Base-by-base conservation (phyloP, 2,113 vertebrate genomes). In the Actinemys pallida region DNA sequence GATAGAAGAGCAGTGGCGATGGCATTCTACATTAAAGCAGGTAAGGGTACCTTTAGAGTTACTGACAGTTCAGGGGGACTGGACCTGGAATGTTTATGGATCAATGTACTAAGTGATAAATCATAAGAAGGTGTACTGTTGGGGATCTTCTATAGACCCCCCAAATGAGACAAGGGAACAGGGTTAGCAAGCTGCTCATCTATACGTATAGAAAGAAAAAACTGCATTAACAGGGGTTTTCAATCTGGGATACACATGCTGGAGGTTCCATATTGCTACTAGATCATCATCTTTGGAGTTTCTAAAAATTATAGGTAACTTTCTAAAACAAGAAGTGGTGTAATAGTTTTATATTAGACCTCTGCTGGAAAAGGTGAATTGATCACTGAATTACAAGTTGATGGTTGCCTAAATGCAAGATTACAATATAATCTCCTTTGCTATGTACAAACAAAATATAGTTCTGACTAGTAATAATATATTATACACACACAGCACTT, bases 41-140 rank as follows among this genome's bases (percentile, higher is more conserved):
- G 53, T 54, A 54, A 54, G 19, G 53, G n/a, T 72, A 72, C 31
- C n/a, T 42, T 86, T 84, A 75, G 50, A 94, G 16, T 84, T 83
- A n/a, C 11, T 83, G 88, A 83, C 0, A 0, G n/a, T 78, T 91
- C 31, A 86, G 42, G 31, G 35, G 88, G 25, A 89, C 10, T 65
- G 8, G 19, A 93, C 6, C 3, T 89, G 91, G 45, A 47, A 69
- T 93, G 25, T 90, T 83, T 79, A 87, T 2, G 88, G 84, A 78
- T 72, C 88, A 24, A 79, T 1, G 0, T 54, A 85, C 42, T 93
- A 81, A 88, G 57, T 65, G 91, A 79, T 87, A 81, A 85, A 75
- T 83, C 86, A 88, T 22, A 85, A 91, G 93, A 89, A 25, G 8
- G 10, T 17, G 47, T 80, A 82, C 84, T 45, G 8, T 1, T 76